Evolutionary conservation across 1,140 invertebrate genomes (phyloP).

Genomic region (Trissolcus basalis): DNA sequence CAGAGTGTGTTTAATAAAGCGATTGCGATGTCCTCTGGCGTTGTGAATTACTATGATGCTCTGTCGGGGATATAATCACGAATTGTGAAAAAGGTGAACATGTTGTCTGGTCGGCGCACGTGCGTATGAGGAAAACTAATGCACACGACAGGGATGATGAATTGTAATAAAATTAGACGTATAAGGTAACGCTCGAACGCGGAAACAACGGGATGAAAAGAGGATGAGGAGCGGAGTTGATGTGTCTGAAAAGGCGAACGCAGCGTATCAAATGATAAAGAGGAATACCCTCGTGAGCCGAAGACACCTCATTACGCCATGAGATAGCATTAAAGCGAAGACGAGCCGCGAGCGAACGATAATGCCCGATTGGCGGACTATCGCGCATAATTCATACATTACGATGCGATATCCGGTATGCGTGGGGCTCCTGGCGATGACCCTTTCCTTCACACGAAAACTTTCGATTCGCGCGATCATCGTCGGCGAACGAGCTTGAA

Average conservation of each 20-base stretch:
- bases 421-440: slow-evolving; percentile 56
- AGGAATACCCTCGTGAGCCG: slow-evolving; percentile 50
- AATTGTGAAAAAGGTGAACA: slow-evolving; percentile 14
- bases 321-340: slow-evolving; percentile 55
- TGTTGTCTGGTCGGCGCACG: no score
- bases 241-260: slow-evolving; percentile 36
- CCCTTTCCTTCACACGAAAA: slow-evolving; percentile 41
- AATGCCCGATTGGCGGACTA: slow-evolving; percentile 58
- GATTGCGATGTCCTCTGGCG: slow-evolving; percentile 15
- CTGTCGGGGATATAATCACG: background rate
- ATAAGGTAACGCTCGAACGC: slow-evolving; percentile 31
- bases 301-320: slow-evolving; percentile 60
- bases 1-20: slow-evolving; percentile 23
- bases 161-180: slow-evolving; percentile 31
- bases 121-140: slow-evolving; percentile 17
- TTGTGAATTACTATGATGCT: slow-evolving; percentile 34
- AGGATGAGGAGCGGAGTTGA: slow-evolving; percentile 5
- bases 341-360: slow-evolving; percentile 44
- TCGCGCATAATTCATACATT: slow-evolving; percentile 59
- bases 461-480: slow-evolving; percentile 38
- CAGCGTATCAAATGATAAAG: slow-evolving; percentile 54
- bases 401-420: slow-evolving; percentile 59
- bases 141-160: slow-evolving; percentile 15
- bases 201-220: slow-evolving; percentile 22
- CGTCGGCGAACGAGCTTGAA: slow-evolving; percentile 24